These are phyloP conservation scores for Drosophila tristis DNA, from an alignment of 1,140 invertebrate genomes.

Conservation along the genomic window DNA sequence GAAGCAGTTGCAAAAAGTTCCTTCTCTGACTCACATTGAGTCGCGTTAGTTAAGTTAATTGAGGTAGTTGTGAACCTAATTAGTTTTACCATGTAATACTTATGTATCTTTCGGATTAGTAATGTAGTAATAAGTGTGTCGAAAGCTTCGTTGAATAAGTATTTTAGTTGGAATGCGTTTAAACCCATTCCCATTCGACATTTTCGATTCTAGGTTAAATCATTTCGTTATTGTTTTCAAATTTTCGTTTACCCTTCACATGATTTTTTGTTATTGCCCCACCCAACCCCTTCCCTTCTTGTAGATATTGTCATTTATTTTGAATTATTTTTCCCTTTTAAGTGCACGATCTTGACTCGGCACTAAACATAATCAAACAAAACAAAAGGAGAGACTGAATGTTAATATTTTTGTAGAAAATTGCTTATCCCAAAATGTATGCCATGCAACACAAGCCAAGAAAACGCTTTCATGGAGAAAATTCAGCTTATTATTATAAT, in stretches of 20 bases:
- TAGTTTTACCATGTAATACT: conserved; percentile 27
- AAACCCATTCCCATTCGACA: background rate
- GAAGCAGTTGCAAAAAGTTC: conserved; percentile 64
- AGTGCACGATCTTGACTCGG: background rate
- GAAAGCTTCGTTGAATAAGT: conserved; percentile 18
- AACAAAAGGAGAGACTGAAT: conserved; percentile 41
- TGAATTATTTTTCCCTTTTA: conserved; percentile 26
- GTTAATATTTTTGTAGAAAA: conserved; percentile 34
- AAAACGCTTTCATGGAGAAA: background rate
- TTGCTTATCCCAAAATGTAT: conserved; percentile 43
- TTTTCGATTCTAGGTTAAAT: conserved; percentile 5
- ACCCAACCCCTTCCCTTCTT: background rate
- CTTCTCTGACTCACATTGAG: conserved; percentile 78
- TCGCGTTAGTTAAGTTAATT: conserved; percentile 50
- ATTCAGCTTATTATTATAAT: conserved; percentile 14
- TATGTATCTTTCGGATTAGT: conserved; percentile 10
- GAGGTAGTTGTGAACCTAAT: conserved; percentile 49
- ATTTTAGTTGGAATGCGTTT: conserved; percentile 18
- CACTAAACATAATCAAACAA: conserved; percentile 1
- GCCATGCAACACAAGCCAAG: conserved; percentile 28
- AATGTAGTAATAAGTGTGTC: conserved; percentile 20
- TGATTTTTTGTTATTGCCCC: too few relatives aligned
- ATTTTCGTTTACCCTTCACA: too few relatives aligned
- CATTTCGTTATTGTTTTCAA: too few relatives aligned
- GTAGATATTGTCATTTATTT: conserved; percentile 16